A percentile compares a stretch with the other conserved stretches of the same genome.
Evolutionary conservation across 53 echinoderm and acorn worm genomes (phyloP).

Genomic region (Apostichopus leukothele): DNA sequence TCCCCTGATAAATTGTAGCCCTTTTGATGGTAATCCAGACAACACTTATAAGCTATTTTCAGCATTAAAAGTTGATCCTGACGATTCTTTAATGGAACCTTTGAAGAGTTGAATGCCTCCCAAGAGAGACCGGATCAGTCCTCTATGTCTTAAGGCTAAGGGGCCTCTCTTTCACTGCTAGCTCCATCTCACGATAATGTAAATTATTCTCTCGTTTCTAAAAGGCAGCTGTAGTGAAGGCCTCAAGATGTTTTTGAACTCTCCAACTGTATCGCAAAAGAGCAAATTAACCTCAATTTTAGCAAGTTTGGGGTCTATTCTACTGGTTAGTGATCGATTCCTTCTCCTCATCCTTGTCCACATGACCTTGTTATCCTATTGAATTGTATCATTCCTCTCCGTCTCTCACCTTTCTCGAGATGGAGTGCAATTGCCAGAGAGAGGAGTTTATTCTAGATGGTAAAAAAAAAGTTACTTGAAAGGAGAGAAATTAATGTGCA

Average conservation of each 20-base stretch:
- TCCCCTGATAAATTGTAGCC: neutral
- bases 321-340: neutral
- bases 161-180: conserved; percentile 22
- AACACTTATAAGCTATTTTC: neutral
- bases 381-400: neutral
- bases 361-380: neutral
- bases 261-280: conserved; percentile 37
- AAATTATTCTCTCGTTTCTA: conserved; percentile 33
- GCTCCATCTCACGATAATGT: conserved; percentile 16
- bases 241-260: conserved; percentile 39
- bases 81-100: conserved; percentile 7
- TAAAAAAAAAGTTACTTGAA: neutral
- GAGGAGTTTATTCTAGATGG: neutral
- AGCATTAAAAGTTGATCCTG: neutral
- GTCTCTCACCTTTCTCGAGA: neutral
- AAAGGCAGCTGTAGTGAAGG: conserved; percentile 28
- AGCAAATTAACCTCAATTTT: conserved; percentile 46
- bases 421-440: neutral
- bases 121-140: conserved; percentile 19
- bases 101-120: conserved; percentile 30
- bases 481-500: neutral
- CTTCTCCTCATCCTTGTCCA: neutral
- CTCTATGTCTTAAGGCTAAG: conserved; percentile 21
- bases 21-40: conserved; percentile 13
- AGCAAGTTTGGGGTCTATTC: conserved; percentile 20